Conservation (phyloP, 2,888 invertebrate genomes). For the Cabera pusaria region DNA sequence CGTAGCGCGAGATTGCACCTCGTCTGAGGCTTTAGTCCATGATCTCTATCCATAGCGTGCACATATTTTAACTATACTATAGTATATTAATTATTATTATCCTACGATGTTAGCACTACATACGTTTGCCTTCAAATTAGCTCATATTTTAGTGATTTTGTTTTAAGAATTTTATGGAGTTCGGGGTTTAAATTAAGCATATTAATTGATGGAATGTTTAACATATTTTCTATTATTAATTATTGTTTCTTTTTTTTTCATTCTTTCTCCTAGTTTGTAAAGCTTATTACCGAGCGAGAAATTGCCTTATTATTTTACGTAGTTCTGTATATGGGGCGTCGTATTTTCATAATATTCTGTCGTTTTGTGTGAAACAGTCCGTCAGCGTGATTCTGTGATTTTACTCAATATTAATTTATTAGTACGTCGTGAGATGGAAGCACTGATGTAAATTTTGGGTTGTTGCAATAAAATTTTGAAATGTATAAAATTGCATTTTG, state of each 20-base stretch:
- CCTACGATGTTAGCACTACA: slow-evolving; percentile 37
- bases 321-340: slow-evolving; percentile 59
- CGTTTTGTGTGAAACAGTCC: slow-evolving; percentile 32
- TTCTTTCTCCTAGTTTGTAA: slow-evolving; percentile 37
- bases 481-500: slow-evolving; percentile 62
- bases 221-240: slow-evolving; percentile 45
- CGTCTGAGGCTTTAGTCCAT: slow-evolving; percentile 47
- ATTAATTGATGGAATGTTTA: slow-evolving; percentile 71
- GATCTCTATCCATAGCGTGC: slow-evolving; percentile 54
- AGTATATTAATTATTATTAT: slow-evolving; percentile 24
- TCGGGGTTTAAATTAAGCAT: slow-evolving; percentile 61
- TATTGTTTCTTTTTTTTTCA: slow-evolving; percentile 30
- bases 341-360: slow-evolving; percentile 28
- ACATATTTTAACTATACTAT: slow-evolving; percentile 37
- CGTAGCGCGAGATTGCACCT: slow-evolving; percentile 40
- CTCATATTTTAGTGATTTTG: slow-evolving; percentile 44
- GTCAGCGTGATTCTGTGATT: slow-evolving; percentile 55
- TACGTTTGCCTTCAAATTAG: slow-evolving; percentile 35
- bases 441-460: slow-evolving; percentile 72
- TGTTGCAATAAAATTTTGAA: slow-evolving; percentile 77
- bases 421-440: slow-evolving; percentile 40
- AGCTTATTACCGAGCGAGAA: slow-evolving; percentile 47
- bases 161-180: slow-evolving; percentile 58
- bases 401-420: slow-evolving; percentile 45
- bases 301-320: slow-evolving; percentile 55